These are phyloP conservation scores for Cryptosula pallasiana DNA, from an alignment of 2,888 invertebrate genomes.

Conservation along the genomic window DNA sequence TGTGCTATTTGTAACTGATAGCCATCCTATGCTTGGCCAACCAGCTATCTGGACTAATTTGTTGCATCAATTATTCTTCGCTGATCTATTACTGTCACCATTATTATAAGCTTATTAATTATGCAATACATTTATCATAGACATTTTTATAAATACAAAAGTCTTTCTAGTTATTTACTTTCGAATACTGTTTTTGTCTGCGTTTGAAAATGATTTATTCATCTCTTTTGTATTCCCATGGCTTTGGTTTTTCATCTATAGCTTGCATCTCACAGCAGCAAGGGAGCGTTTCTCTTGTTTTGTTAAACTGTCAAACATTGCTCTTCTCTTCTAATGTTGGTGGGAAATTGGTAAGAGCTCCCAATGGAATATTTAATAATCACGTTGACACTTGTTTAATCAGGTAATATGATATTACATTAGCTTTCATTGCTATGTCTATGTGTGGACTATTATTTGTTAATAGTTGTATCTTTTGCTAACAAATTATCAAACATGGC, in stretches of 20 bases:
- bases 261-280: not conserved
- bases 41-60: no score
- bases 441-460: not conserved
- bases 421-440: not conserved
- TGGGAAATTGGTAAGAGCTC: slow-evolving; percentile 15
- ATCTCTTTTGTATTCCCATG: not conserved
- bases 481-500: not conserved
- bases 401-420: slow-evolving; percentile 22
- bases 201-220: not conserved
- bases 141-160: not conserved
- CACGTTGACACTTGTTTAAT: not conserved
- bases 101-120: slow-evolving; percentile 2
- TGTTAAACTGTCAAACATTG: slow-evolving; percentile 22
- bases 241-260: not conserved
- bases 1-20: no score
- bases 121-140: slow-evolving; percentile 13
- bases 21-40: no score
- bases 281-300: no score
- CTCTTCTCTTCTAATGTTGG: not conserved
- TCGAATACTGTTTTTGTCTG: not conserved
- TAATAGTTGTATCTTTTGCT: not conserved
- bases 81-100: no score
- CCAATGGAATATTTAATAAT: slow-evolving; percentile 7
- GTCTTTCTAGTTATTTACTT: not conserved
- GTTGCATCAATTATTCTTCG: no score